Evolutionary conservation across 37 sponge, comb jelly and placozoan species (phyloP), one percentile per base, ranked within the genome.

Genomic region (Axinella damicornis): DNA sequence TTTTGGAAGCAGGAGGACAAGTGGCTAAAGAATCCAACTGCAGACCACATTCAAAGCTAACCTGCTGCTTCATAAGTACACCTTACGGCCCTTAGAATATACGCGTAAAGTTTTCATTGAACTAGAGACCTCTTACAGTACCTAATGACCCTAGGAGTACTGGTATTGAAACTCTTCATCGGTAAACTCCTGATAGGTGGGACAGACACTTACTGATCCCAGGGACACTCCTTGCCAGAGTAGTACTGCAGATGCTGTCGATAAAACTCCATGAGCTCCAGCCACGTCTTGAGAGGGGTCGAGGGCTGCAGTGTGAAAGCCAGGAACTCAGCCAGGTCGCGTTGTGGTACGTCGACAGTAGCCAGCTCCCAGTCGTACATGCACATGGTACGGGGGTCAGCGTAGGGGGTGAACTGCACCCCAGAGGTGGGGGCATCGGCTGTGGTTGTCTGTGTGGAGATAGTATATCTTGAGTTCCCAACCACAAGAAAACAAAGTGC

Each of bases 321-420:
- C 14, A 94, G 79, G 25, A 94, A 83, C 70, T 94, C 94, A 13
- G 77, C 91, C 31, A 94, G 32, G 46, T 94, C 94, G 36, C 70
- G 76, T 53, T 94, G 94, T 30, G 94, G 91, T 22, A 90, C 84
- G 56, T 56, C 80, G 5, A 89, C 37, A 21, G 74, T 72, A 53
- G 88, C 87, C 75, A 94, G 76, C 70, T 94, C 94, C 94, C 94
- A 94, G 84, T 94, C 94, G 57, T 94, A 94, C 22, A 87, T 34
- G 53, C 94, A 94, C 65, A 90, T 36, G 12, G 19, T 75, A 19
- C 91, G 36, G 31, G 83, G 56, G 41, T 88, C 89, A 53, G 55
- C 25, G 62, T 69, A 72, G 5, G 87, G 80, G 39, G n/a, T n/a
- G n/a, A n/a, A n/a, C n/a, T n/a, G n/a, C n/a, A 78, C 40, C 17